These are phyloP conservation scores for Drosophila acutilabella DNA, from an alignment of 2,888 invertebrate species.

Conservation along the genomic window DNA sequence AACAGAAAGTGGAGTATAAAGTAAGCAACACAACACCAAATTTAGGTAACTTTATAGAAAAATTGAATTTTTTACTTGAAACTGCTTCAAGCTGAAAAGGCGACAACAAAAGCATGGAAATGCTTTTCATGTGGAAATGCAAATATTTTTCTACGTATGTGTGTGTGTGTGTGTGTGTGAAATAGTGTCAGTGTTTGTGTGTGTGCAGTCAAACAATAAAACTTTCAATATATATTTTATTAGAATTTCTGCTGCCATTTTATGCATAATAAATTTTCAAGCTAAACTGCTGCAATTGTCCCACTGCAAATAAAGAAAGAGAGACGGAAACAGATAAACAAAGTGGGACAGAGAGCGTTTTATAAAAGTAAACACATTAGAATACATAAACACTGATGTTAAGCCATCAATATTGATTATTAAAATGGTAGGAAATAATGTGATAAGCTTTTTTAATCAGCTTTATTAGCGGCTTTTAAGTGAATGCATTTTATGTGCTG, in stretches of 20 bases:
- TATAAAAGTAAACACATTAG: not conserved
- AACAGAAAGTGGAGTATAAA: slow-evolving; percentile 3
- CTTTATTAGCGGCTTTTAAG: not conserved
- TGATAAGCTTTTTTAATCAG: slow-evolving; percentile 12
- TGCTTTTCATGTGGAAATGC: slow-evolving; percentile 57
- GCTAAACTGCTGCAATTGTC: slow-evolving; percentile 49
- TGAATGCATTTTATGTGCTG: not conserved
- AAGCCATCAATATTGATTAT: slow-evolving; percentile 19
- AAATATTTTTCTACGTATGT: slow-evolving; percentile 50
- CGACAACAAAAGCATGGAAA: slow-evolving; percentile 41
- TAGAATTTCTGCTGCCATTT: slow-evolving; percentile 66
- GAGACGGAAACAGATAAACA: not conserved
- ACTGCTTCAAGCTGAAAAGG: slow-evolving; percentile 50
- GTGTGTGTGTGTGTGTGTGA: not conserved
- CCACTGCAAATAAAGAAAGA: slow-evolving; percentile 17
- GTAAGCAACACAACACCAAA: slow-evolving; percentile 49
- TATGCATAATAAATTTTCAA: slow-evolving; percentile 72
- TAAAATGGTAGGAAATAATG: not conserved
- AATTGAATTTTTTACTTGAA: slow-evolving; percentile 66
- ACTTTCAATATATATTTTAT: slow-evolving; percentile 79
- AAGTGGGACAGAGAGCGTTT: not conserved
- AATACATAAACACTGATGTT: not conserved
- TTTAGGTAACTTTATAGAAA: slow-evolving; percentile 71
- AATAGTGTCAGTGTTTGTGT: slow-evolving; percentile 13
- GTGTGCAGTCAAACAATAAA: slow-evolving; percentile 62